Evolutionary conservation across 2,797 vertebrate species (phyloP), one percentile per base, ranked within the genome.

Genomic region (Notolepis coatsorum): DNA sequence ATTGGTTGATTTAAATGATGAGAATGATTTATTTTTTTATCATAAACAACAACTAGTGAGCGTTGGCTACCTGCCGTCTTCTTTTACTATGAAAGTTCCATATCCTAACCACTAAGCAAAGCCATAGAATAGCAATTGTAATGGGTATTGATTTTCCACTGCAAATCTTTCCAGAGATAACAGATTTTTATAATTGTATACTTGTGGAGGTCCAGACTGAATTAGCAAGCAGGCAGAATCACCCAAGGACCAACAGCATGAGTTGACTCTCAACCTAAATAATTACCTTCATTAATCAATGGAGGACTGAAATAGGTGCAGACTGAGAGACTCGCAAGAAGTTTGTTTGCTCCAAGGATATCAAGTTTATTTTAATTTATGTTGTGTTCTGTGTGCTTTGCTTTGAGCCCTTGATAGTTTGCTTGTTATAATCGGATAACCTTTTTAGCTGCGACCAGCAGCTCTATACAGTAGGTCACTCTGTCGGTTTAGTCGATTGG

Each of bases 201-300:
- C n/a, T 7, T 30, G 15, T 28, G n/a, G 5, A 30, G 23, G 9
- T 64, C 27, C 25, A 13, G 21, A 43, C 35, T 49, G 38, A 39
- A 12, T 52, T 46, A 24, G 41, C 33, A 8, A n/a, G n/a, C n/a
- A n/a, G n/a, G 51, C 24, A n/a, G 30, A 41, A 41, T 52, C 23
- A 10, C 31, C 56, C 37, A 4, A 42, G 66, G 33, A 47, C 64
- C 57, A 38, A 53, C 60, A 56, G 46, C 7, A 35, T 67, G 67
- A 77, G 42, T 8, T 15, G 62, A 74, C 71, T 75, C 77, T 48
- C 48, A 61, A 52, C 35, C 33, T 3, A 50, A 78, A 75, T 82
- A 84, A 84, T 82, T 71, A 71, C 56, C 56, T 71, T 84, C 73
- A 80, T 84, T 84, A 69, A 79, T 87, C 79, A 83, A 17, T 48